A percentile compares a stretch with the other conserved stretches of the same genome.
Conservation (phyloP, 2,113 vertebrate species). For the Notothenia coriiceps region DNA sequence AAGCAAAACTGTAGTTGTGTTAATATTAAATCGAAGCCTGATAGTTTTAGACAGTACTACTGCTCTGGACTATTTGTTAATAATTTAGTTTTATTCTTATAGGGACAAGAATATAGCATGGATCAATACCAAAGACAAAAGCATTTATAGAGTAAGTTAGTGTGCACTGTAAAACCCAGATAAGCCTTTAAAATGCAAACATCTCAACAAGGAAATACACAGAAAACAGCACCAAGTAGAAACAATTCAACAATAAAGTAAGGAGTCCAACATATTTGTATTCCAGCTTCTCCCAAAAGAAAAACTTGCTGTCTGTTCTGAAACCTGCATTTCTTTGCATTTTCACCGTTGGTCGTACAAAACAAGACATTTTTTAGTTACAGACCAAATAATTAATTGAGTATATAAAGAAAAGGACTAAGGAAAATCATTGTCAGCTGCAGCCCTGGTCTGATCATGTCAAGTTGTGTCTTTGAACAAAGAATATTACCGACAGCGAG, state of each 20-base stretch:
- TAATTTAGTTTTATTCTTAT: not conserved
- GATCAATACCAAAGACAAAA: not conserved
- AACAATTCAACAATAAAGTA: not conserved
- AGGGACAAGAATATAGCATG: not conserved
- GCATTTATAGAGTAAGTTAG: not conserved
- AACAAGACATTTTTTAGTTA: not conserved
- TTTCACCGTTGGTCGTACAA: not conserved
- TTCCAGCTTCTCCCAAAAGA: too few species aligned
- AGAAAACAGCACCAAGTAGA: not conserved
- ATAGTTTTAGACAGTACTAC: not conserved
- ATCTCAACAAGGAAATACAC: slow-evolving; percentile 11
- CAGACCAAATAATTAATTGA: not conserved
- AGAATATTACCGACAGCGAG: not conserved
- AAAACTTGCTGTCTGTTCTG: too few species aligned
- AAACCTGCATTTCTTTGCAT: not conserved
- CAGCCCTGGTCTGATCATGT: not conserved
- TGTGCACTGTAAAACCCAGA: not conserved
- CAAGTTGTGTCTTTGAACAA: not conserved
- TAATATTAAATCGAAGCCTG: not conserved
- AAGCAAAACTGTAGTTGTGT: not conserved
- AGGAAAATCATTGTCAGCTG: not conserved
- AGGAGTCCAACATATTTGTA: not conserved
- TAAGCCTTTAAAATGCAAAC: not conserved
- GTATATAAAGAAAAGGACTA: not conserved
- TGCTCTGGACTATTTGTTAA: not conserved